Base-by-base conservation (phyloP, 2,888 invertebrate species). In the Eupithecia dodoneata region DNA sequence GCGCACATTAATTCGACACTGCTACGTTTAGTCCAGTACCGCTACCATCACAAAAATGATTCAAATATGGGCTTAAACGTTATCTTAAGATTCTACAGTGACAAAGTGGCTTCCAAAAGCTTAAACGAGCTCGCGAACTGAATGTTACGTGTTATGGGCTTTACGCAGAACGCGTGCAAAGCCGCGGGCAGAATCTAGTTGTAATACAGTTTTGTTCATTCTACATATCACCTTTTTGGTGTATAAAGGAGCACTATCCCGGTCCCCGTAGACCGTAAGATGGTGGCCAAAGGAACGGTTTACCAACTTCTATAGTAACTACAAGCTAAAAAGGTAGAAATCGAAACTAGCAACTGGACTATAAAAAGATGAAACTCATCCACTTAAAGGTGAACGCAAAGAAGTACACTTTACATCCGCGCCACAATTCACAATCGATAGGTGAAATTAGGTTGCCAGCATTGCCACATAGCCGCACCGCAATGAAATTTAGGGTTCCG, bases 361-460 rank as follows among this genome's bases (percentile, higher is more conserved):
- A 55, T 30, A 63, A 59, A 63, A 63, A 63, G 63, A 63, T 63
- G 12, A 63, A 63, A 63, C 12, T 30, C 10, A 12, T 63, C 30
- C 59, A n/a, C 18, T 59, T 7, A 63, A 63, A 30, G 59, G 55
- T 59, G 59, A 59, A 18, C 41, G 18, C 13, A 87, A 86, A 84
- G 84, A 86, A 76, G 52, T 59, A 47, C 74, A 79, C 77, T 74
- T 79, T 77, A 85, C 85, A 87, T 88, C 87, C 88, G 87, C 83
- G 83, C 85, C 80, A 86, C 87, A 85, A 81, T 82, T 75, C 77
- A 86, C 86, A 87, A 88, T 87, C 87, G 84, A 88, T 88, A 78
- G 79, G 86, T 85, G 87, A 87, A 90, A 89, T 88, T 89, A 84
- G 88, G 89, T 88, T 88, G 80, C 70, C 74, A 72, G 52, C 45